These are phyloP conservation scores for Ceyx margarethae DNA, from an alignment of 2,113 vertebrate genomes.

Conservation along the genomic window DNA sequence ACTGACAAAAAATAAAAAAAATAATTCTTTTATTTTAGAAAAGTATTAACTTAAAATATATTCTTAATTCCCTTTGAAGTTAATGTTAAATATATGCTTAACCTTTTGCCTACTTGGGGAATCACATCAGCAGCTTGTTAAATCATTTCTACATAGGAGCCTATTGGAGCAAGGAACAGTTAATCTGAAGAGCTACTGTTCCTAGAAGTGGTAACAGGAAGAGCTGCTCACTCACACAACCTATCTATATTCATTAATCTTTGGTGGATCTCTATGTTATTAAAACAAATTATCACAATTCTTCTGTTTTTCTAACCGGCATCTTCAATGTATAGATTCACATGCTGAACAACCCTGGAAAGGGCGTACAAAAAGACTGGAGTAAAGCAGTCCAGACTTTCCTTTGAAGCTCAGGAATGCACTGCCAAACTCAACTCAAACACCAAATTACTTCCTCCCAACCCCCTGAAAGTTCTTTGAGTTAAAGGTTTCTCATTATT, in stretches of 20 bases:
- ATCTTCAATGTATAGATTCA: background rate
- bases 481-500: background rate
- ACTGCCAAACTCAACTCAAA: background rate
- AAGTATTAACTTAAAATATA: background rate
- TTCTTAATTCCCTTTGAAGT: constrained; percentile 14
- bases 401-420: background rate
- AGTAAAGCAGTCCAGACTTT: background rate
- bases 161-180: background rate
- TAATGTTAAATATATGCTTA: constrained; percentile 26
- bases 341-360: background rate
- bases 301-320: background rate
- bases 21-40: background rate
- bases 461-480: background rate
- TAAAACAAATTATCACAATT: background rate
- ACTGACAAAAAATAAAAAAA: background rate
- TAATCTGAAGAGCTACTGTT: background rate
- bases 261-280: background rate
- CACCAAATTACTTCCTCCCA: background rate
- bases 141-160: background rate
- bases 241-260: background rate
- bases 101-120: background rate
- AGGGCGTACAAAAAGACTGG: background rate
- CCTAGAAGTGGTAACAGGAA: background rate
- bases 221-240: background rate
- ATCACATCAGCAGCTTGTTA: background rate